Base-by-base conservation (phyloP, 2,113 vertebrate genomes). In the Albula goreensis region DNA sequence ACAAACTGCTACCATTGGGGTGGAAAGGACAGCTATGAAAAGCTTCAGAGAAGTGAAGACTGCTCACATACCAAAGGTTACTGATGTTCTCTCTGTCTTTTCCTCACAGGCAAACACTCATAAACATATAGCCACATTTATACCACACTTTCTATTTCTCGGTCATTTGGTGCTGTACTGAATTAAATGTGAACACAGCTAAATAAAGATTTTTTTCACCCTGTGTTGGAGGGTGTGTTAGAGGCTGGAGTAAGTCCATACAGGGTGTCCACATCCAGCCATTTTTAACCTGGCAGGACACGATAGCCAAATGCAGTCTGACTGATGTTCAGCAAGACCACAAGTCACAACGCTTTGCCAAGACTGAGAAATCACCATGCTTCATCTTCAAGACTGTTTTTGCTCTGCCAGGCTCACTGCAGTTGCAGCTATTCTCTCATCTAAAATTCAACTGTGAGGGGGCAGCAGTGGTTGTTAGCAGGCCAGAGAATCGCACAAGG, bases 31-130 rank as follows among this genome's bases (percentile, higher is more conserved):
- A 13, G 81, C 78, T 83, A 66, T 79, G 41, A 56, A 79, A 31
- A 83, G 41, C 25, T 57, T 78, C 50, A 52, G 10, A 1, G 15
- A 48, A n/a, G 15, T 17, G 80, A n/a, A 52, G 4, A n/a, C 31
- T 63, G 60, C n/a, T 83, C 86, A 48, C 86, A 77, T 86, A 81
- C 78, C 50, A 56, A 81, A 77, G 82, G 83, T 60, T 80, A 52
- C 88, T 49, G 25, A 6, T 51, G 88, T 82, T 83, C n/a, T 70
- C 66, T 60, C 70, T 81, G 57, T n/a, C 63, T 63, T 48, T 57
- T 50, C 78, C 53, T 78, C 77, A 81, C 50, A 85, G n/a, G 53
- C 83, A 83, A 78, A 12, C 50, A 53, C 13, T 17, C 57, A 74
- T 74, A 22, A 74, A 31, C n/a, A 74, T 22, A 74, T 41, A 41